Percentiles rank a stretch among this genome's conserved stretches.
phyloP scores from a whole-genome alignment of 2,888 invertebrate species.

The Dendrolimus houi region DNA sequence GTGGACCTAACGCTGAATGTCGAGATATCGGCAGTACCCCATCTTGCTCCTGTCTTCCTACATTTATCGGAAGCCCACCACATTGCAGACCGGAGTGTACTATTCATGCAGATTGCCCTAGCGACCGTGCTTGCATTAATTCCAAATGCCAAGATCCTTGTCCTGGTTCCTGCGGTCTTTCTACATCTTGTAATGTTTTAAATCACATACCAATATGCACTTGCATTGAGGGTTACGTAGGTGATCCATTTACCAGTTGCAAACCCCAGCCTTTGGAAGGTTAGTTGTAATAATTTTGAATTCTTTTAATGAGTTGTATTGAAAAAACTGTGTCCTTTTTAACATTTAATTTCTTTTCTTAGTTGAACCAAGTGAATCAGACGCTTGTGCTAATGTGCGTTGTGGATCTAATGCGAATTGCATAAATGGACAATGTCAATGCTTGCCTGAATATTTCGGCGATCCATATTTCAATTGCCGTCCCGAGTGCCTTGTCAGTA shows the following conservation, averaged over 20 bases:
- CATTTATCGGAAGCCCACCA: slow-evolving; percentile 83
- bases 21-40: slow-evolving; percentile 75
- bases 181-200: slow-evolving; percentile 78
- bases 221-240: slow-evolving; percentile 82
- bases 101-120: slow-evolving; percentile 85
- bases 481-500: slow-evolving; percentile 87
- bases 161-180: slow-evolving; percentile 83
- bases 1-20: slow-evolving; percentile 81
- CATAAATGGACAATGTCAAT: slow-evolving; percentile 81
- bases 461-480: slow-evolving; percentile 85
- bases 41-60: slow-evolving; percentile 79
- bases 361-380: slow-evolving; percentile 54
- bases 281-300: slow-evolving; percentile 27
- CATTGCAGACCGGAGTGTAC: slow-evolving; percentile 82
- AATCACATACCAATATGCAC: slow-evolving; percentile 87
- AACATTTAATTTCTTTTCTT: slow-evolving; percentile 17
- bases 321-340: not conserved
- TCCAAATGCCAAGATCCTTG: slow-evolving; percentile 87
- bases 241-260: slow-evolving; percentile 83
- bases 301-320: too few relatives aligned
- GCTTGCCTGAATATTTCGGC: slow-evolving; percentile 83
- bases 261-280: slow-evolving; percentile 70
- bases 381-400: slow-evolving; percentile 83
- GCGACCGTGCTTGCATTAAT: slow-evolving; percentile 84
- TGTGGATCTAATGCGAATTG: slow-evolving; percentile 82